Evolutionary conservation across 2,888 invertebrate species (phyloP).

Genomic region (Teleiodes luculella): DNA sequence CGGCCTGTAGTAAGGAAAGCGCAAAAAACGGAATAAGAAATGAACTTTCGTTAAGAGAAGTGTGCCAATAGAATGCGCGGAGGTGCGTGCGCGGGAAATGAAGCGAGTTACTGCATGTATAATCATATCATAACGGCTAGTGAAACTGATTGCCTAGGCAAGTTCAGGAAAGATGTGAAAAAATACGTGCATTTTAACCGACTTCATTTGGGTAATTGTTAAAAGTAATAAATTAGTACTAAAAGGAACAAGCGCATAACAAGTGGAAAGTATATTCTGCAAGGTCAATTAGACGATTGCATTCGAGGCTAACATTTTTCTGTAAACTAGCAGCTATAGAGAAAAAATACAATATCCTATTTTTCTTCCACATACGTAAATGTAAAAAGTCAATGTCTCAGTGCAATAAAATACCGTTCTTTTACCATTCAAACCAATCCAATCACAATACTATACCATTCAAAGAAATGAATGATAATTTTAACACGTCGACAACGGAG

Average conservation of each 20-base stretch:
- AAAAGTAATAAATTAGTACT: no score
- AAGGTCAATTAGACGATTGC: no score
- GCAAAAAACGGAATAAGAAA: constrained; percentile 63
- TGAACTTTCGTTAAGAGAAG: constrained; percentile 65
- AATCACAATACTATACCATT: constrained; percentile 5
- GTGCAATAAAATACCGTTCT: background rate
- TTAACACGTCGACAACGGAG: background rate
- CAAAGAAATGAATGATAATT: constrained; percentile 7
- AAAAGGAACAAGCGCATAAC: no score
- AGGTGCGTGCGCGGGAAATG: constrained; percentile 44
- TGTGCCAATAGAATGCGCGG: constrained; percentile 60
- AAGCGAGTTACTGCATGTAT: constrained; percentile 52
- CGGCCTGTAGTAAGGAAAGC: constrained; percentile 45
- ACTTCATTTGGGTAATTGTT: no score
- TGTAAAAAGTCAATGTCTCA: background rate
- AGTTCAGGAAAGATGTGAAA: constrained; percentile 6
- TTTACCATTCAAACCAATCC: background rate
- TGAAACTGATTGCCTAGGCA: constrained; percentile 49
- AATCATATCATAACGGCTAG: constrained; percentile 47
- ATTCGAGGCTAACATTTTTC: no score
- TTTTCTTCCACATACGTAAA: background rate
- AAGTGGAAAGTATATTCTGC: no score
- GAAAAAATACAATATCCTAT: background rate
- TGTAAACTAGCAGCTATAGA: no score
- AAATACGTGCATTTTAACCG: background rate